Base-by-base conservation (phyloP, 2,888 invertebrate species). In the Acronicta leporina region DNA sequence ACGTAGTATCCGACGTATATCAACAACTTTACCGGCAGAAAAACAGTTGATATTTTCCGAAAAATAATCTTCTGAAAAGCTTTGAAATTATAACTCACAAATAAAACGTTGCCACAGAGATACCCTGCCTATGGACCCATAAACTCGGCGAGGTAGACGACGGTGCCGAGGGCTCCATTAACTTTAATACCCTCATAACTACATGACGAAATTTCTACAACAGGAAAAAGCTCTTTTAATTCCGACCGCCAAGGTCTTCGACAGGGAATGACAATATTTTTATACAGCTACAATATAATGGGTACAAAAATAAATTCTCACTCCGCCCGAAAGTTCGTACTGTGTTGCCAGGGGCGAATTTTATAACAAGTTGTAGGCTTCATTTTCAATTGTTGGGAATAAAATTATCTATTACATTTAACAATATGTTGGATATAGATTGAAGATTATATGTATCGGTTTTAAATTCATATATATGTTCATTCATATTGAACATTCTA, bases 161-260 rank as follows among this genome's bases (percentile, higher is more conserved):
- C 81, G 80, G 75, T 82, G 80, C 77, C 81, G 82, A 83, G 84
- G 80, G 85, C 79, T 85, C 89, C 90, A 92, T 92, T 92, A 91
- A 92, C 85, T 91, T 91, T 91, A 90, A 90, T 87, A 83, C 83
- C 84, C 85, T 87, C 89, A 89, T 89, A 90, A 88, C 90, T 90
- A 88, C 84, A 89, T 89, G 87, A 86, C 85, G 83, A 88, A 90
- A 89, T 87, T 87, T 87, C 85, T 86, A 85, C 84, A 87, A 88
- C 88, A 86, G 87, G 84, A 86, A 91, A 90, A 91, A 90, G 88
- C 87, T 89, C 88, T 90, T 90, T 77, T 88, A 88, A 88, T 88
- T 87, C 82, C 81, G 67, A 70, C 82, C 73, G 64, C 79, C 73
- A 81, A 79, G 79, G 77, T 68, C 77, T 77, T 77, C 81, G 79